phyloP scores from a whole-genome alignment of 2,797 vertebrate species.

The Pseudocheirus occidentalis region DNA sequence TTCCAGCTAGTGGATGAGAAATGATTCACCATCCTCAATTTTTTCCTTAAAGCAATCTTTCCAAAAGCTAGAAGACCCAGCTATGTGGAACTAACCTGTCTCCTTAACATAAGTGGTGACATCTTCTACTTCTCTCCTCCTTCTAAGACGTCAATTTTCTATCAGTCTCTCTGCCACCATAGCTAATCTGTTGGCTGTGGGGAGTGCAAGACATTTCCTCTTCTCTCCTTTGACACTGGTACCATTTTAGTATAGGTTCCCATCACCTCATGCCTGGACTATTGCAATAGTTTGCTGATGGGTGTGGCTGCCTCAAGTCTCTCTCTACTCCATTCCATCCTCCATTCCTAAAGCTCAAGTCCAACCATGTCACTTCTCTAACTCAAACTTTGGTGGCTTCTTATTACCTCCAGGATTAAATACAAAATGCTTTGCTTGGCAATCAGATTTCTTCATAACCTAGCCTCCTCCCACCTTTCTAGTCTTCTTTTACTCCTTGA shows the following conservation, averaged over 20 bases:
- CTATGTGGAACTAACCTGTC: neutral
- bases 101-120: neutral
- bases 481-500: neutral
- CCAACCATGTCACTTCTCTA: neutral
- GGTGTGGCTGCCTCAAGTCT: neutral
- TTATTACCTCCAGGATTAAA: neutral
- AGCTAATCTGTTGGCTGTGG: neutral
- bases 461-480: neutral
- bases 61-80: neutral
- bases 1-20: neutral
- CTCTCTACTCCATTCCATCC: neutral
- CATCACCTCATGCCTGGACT: neutral
- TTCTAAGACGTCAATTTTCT: no score
- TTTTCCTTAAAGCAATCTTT: neutral
- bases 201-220: neutral
- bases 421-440: neutral
- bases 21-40: neutral
- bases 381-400: neutral
- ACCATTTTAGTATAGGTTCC: neutral
- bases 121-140: no score
- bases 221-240: neutral
- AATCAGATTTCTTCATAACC: neutral
- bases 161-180: no score
- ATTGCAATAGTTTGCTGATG: neutral
- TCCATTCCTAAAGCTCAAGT: neutral